Percentiles rank a stretch among this genome's conserved stretches.
phyloP scores from a whole-genome alignment of 1,140 invertebrate genomes.

The Zaprionus lachaisei region DNA sequence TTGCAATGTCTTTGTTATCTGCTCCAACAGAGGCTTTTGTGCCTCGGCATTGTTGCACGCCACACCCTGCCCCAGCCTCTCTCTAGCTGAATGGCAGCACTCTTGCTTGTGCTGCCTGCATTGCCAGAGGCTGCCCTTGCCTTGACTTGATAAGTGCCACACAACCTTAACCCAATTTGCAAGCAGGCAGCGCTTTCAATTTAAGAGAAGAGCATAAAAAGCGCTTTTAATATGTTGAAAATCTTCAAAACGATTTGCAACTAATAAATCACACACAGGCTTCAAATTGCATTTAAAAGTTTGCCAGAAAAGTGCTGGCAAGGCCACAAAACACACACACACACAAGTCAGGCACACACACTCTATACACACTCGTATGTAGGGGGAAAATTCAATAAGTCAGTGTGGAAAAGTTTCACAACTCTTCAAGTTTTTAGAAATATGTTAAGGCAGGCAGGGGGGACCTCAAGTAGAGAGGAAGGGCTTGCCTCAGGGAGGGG shows the following conservation, averaged over 20 bases:
- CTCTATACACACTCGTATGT: constrained; percentile 2
- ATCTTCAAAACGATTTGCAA: constrained; percentile 74
- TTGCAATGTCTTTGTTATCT: constrained; percentile 60
- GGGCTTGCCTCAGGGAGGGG: not conserved
- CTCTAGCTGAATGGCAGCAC: constrained; percentile 60
- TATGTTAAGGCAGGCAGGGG: not conserved
- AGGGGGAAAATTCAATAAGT: constrained; percentile 71
- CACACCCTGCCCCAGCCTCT: not conserved
- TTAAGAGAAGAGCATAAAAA: constrained; percentile 37
- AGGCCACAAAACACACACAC: constrained; percentile 34
- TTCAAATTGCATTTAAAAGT: constrained; percentile 82
- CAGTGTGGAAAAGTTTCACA: constrained; percentile 55
- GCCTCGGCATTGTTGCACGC: constrained; percentile 53
- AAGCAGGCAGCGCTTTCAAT: constrained; percentile 55
- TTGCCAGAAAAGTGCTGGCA: constrained; percentile 52
- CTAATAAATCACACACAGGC: constrained; percentile 64
- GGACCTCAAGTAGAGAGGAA: too few species aligned
- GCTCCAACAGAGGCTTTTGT: constrained; percentile 39
- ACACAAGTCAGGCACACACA: constrained; percentile 6
- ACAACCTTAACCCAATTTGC: constrained; percentile 75
- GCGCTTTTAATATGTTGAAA: constrained; percentile 71
- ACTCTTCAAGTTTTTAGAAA: constrained; percentile 19
- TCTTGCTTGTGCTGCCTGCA: constrained; percentile 13
- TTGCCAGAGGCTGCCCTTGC: constrained; percentile 14
- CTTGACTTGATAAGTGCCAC: constrained; percentile 5